These are phyloP conservation scores for Philypnodon macrostomus DNA, from an alignment of 2,797 vertebrate species.

Conservation along the genomic window DNA sequence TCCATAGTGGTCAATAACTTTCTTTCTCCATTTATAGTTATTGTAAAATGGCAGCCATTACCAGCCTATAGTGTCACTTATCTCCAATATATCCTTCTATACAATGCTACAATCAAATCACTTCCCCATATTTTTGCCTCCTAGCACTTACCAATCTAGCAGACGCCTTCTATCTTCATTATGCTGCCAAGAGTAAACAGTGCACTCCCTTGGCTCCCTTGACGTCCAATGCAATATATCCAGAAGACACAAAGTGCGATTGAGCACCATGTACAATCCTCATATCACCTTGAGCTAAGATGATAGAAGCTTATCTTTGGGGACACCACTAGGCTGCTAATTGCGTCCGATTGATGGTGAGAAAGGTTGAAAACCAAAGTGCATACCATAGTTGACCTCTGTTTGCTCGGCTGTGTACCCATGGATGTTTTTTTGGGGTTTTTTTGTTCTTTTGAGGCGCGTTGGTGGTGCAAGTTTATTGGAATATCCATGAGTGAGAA, in stretches of 20 bases:
- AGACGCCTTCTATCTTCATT: slow-evolving; percentile 17
- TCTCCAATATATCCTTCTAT: neutral
- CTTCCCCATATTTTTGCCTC: slow-evolving; percentile 20
- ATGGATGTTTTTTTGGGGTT: neutral
- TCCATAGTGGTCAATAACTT: neutral
- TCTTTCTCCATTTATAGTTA: neutral
- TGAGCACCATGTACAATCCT: slow-evolving; percentile 44
- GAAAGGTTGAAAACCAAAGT: slow-evolving; percentile 3
- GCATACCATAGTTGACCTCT: slow-evolving; percentile 49
- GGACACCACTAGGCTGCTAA: slow-evolving; percentile 35
- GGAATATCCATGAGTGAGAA: slow-evolving; percentile 11
- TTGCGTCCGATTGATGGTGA: slow-evolving; percentile 56
- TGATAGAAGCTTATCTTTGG: slow-evolving; percentile 15
- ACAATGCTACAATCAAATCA: neutral
- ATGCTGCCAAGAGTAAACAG: slow-evolving; percentile 29
- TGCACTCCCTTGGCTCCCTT: slow-evolving; percentile 12
- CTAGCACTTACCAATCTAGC: slow-evolving; percentile 28
- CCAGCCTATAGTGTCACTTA: neutral
- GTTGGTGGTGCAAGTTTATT: slow-evolving; percentile 33
- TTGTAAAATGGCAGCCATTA: neutral
- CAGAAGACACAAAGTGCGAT: slow-evolving; percentile 45
- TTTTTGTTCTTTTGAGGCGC: neutral
- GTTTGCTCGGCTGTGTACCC: slow-evolving; percentile 36
- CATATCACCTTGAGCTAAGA: slow-evolving; percentile 28
- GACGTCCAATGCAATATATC: slow-evolving; percentile 13